Evolutionary conservation across 2,113 vertebrate genomes (phyloP).

Genomic region (Erpornis zantholeuca): DNA sequence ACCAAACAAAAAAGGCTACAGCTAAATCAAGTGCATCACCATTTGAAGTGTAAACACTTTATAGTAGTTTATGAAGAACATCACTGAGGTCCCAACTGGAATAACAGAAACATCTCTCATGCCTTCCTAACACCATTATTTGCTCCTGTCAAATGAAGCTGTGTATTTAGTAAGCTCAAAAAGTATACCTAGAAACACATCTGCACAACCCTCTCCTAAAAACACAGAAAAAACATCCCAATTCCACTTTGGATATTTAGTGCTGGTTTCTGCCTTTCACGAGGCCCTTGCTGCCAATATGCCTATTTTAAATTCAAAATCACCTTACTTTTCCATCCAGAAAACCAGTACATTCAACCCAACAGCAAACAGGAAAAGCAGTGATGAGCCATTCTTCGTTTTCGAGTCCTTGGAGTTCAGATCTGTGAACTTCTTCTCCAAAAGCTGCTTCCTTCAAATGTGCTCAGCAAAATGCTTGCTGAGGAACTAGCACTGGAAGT

Average conservation of each 20-base stretch:
- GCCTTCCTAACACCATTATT: not conserved
- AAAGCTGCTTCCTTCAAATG: not conserved
- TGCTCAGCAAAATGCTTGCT: not conserved
- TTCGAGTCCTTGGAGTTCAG: not conserved
- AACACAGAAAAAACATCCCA: not conserved
- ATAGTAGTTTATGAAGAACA: not conserved
- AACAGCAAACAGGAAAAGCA: not conserved
- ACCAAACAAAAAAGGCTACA: not conserved
- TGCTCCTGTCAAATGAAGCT: not conserved
- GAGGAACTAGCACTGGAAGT: not conserved
- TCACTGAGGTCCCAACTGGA: not conserved
- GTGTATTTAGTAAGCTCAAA: not conserved
- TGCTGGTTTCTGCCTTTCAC: not conserved
- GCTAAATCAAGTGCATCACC: not conserved
- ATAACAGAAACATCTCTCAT: not conserved
- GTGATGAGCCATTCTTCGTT: not conserved
- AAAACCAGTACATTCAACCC: not conserved
- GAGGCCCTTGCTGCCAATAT: not conserved
- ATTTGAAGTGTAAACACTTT: not conserved
- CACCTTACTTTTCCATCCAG: not conserved
- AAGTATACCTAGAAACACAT: not conserved
- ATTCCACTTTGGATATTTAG: not conserved
- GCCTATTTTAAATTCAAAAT: not conserved
- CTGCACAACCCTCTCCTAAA: not conserved
- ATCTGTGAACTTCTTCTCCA: not conserved